Percentiles rank a stretch among this genome's conserved stretches.
Evolutionary conservation across 1,140 invertebrate genomes (phyloP).

Genomic region (Zaprionus inermis): DNA sequence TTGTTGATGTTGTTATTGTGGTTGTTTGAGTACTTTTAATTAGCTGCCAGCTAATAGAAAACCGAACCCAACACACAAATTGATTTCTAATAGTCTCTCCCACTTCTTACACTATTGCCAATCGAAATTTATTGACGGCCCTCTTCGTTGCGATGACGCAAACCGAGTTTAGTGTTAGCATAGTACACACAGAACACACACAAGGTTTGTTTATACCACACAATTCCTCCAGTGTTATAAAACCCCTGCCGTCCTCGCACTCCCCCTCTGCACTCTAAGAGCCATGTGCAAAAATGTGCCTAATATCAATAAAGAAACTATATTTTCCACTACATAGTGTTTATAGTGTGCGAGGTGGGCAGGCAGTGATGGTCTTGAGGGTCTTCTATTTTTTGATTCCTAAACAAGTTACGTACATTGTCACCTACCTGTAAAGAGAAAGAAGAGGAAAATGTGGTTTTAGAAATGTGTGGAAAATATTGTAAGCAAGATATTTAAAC

Average conservation of each 20-base stretch:
- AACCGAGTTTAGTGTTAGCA: slow-evolving; percentile 9
- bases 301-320: slow-evolving; percentile 4
- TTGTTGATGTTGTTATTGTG: slow-evolving; percentile 2
- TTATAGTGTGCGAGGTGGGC: background rate
- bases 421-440: slow-evolving; percentile 76
- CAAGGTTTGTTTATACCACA: slow-evolving; percentile 56
- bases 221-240: slow-evolving; percentile 49
- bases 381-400: slow-evolving; percentile 22
- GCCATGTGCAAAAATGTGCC: slow-evolving; percentile 15
- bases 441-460: slow-evolving; percentile 24
- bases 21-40: slow-evolving; percentile 39
- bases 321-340: background rate
- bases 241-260: slow-evolving; percentile 13
- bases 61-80: slow-evolving; percentile 35
- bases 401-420: slow-evolving; percentile 72
- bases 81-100: slow-evolving; percentile 40
- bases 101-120: background rate
- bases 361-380: background rate
- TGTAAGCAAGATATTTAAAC: background rate
- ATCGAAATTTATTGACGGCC: slow-evolving; percentile 12
- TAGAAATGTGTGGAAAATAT: slow-evolving; percentile 31
- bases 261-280: background rate
- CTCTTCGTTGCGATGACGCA: slow-evolving; percentile 59
- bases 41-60: slow-evolving; percentile 52
- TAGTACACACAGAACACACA: background rate